Evolutionary conservation across 1,140 invertebrate species (phyloP), one percentile per base, ranked within the genome.

Genomic region (Scylla paramamosain): DNA sequence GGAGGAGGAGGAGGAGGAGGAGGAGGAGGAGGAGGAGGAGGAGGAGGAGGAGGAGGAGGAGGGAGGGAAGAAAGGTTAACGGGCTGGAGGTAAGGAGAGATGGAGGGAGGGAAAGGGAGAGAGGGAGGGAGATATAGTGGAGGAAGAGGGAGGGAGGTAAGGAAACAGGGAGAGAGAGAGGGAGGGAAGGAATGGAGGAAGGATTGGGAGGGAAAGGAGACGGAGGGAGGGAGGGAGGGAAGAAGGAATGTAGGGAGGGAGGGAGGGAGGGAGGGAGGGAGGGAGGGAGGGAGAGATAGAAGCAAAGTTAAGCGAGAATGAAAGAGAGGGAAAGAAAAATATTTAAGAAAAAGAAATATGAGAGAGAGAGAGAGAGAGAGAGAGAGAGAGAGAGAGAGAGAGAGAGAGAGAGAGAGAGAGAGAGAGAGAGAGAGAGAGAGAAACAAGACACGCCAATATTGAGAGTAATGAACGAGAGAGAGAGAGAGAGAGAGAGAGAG

Each of bases 341-440:
- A 88, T n/a, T 16, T 12, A 87, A 29, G 31, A 10, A 25, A 29
- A 10, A 10, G 32, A 16, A 16, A 3, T 2, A 32, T 29, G 86
- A 88, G 86, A 88, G 86, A 31, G 29, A 88, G 86, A 88, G 86
- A 88, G 86, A 31, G 32, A 31, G 86, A 88, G 29, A 31, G 77
- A 82, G 77, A 88, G 32, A 16, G 86, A 31, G 32, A 31, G 29
- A 20, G 32, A 31, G 29, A 31, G 86, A 88, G n/a, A 88, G 86
- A 31, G 86, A 88, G 86, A 88, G 86, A 88, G 20, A 16, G 3
- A 88, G 86, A 88, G 16, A 88, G 86, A 31, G 86, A 88, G 6
- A 39, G 39, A 39, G 39, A 39, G 39, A 39, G 39, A 39, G 39
- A 39, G 6, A 39, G 1, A 39, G 6, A 39, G 6, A 6, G 6